Base-by-base conservation (phyloP, 2,888 invertebrate species). In the Tromatobia lineatoria region DNA sequence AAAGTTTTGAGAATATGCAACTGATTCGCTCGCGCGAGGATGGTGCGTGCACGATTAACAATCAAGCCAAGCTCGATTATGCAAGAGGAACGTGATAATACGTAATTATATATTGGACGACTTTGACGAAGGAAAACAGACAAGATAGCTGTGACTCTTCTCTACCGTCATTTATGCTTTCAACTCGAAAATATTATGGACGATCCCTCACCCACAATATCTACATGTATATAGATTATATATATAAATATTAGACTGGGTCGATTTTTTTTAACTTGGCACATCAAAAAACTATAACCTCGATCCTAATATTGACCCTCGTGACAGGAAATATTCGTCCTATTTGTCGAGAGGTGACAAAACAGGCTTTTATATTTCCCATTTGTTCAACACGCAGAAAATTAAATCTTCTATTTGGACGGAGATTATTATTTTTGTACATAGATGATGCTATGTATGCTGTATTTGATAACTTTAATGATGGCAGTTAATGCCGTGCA, bases 41-140 rank as follows among this genome's bases (percentile, higher is more conserved):
- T 15, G 25, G 23, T 66, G 42, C 42, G 45, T 57, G 57, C 76
- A 76, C 23, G 15, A 75, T 75, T 66, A 52, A 66, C 50, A 75
- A 52, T 50, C 64, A 76, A 66, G 67, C 52, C 54, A 76, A 76
- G 29, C 42, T 76, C 76, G 67, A 76, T 76, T 57, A 42, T 77
- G 57, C 57, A 47, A 67, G 20, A 47, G 57, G 54, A 77, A 57
- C 69, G 77, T 77, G 67, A 69, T 45, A 57, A 77, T 59, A 34
- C 54, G 77, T 57, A 69, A 66, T 25, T 54, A 76, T 67, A 76
- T 54, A 76, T 45, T 77, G 54, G 59, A 69, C 57, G 54, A 67
- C 45, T 59, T 47, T 25, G 57, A 67, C 34, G 29, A 59, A 67
- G 45, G 52, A 69, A 29, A 69, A 77, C 45, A 69, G 67, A 25